Evolutionary conservation across 2,113 vertebrate species (phyloP).

Genomic region (Cinclus cinclus): DNA sequence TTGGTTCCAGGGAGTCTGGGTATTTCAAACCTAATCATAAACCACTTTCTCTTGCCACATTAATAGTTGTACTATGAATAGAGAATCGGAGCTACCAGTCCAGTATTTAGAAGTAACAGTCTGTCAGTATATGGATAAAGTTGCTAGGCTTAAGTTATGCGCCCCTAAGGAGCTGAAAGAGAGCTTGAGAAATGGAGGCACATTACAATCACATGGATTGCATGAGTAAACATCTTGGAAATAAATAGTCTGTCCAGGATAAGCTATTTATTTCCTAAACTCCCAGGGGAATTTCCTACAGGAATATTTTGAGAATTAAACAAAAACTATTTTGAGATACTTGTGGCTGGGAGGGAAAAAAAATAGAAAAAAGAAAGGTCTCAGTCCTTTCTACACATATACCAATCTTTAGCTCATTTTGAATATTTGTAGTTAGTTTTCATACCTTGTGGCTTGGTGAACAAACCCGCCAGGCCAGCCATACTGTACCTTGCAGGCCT

Average conservation of each 20-base stretch:
- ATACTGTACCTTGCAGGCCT: not conserved
- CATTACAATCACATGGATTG: constrained; percentile 60
- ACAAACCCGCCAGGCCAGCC: not conserved
- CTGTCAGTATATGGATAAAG: constrained; percentile 3
- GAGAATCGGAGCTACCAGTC: constrained; percentile 4
- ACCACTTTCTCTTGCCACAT: not conserved
- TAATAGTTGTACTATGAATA: constrained; percentile 43
- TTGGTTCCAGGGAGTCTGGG: constrained; percentile 14
- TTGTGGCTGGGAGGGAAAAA: not conserved
- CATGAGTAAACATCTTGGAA: constrained; percentile 60
- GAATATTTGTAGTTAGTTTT: constrained; percentile 42
- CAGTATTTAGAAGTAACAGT: constrained; percentile 27
- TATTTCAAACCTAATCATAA: constrained; percentile 35
- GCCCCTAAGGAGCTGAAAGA: constrained; percentile 49
- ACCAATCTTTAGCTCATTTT: constrained; percentile 34
- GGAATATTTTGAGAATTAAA: constrained; percentile 57
- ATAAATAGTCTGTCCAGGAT: constrained; percentile 63
- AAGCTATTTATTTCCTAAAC: constrained; percentile 65
- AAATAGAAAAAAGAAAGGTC: not conserved
- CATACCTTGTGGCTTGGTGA: constrained; percentile 24
- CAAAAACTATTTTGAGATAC: constrained; percentile 56
- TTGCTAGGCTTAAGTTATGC: constrained; percentile 37
- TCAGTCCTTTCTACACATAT: constrained; percentile 37
- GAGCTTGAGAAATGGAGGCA: constrained; percentile 59
- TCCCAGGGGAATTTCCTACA: constrained; percentile 27